Evolutionary conservation across 2,888 invertebrate species (phyloP), one percentile per base, ranked within the genome.

Genomic region (Cabera pusaria): DNA sequence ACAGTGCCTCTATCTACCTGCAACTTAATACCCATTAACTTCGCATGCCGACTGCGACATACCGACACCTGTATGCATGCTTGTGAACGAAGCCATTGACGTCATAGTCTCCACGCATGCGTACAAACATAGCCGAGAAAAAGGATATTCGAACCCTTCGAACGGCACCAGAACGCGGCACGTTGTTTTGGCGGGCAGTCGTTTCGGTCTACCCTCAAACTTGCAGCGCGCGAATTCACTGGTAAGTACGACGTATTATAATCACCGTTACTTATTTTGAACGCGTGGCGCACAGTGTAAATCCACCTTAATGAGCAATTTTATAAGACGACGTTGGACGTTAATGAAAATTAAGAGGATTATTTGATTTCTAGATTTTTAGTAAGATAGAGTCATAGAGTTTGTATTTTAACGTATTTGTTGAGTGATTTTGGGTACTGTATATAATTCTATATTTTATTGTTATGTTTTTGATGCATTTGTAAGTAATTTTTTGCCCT

Each of bases 11-110:
- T 6, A 36, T 29, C 41, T 34, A 24, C 19, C 20, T 44, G 36
- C 5, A 31, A 23, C 23, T 26, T 32, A 44, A 39, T 38, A 38
- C 18, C 17, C 27, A 36, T n/a, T n/a, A n/a, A n/a, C n/a, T n/a
- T n/a, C 46, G 16, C 31, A 12, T n/a, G n/a, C n/a, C 34, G 55
- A 59, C 60, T 64, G 63, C 64, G 56, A 60, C 55, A 66, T 56
- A 70, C 66, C 67, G 68, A 76, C 74, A 80, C 83, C 83, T 85
- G 83, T 84, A 76, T 74, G 83, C 83, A 76, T 74, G 77, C 71
- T 78, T 76, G 73, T 85, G 85, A 86, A 84, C 75, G 85, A 72
- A 80, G 56, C 73, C 80, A 86, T 87, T 87, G 86, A 87, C 86
- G 86, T 87, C 86, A 87, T 75, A 70, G 67, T 62, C 54, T 57